Percentiles rank a stretch among this genome's conserved stretches.
phyloP scores from a whole-genome alignment of 1,140 invertebrate genomes.

The Chlorops oryzae region DNA sequence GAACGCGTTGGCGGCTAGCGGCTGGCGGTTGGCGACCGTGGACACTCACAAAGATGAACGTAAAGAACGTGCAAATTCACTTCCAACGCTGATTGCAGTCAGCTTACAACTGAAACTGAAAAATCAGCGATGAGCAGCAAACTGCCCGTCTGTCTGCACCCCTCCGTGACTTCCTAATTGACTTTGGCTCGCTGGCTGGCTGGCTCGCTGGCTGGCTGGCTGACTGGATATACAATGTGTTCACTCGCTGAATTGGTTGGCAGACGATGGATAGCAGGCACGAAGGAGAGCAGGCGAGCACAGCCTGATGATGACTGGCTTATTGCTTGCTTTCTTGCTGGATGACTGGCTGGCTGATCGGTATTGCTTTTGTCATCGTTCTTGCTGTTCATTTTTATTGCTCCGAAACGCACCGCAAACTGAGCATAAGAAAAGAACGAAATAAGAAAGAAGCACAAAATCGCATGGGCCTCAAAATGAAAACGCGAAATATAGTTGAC shows the following conservation, averaged over 20 bases:
- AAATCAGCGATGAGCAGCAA: constrained; percentile 47
- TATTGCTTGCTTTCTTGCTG: constrained; percentile 5
- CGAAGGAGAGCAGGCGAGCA: no score
- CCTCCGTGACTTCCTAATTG: background rate
- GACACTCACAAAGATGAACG: no score
- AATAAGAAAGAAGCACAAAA: no score
- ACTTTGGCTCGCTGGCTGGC: background rate
- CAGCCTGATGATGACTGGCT: no score
- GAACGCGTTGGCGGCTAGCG: background rate
- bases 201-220: constrained; percentile 10
- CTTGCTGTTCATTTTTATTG: no score
- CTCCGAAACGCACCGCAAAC: no score
- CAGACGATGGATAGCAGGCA: no score
- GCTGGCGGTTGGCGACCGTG: background rate
- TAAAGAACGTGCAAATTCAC: constrained; percentile 18
- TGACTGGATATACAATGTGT: no score
- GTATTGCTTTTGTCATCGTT: no score
- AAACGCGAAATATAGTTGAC: constrained; percentile 6
- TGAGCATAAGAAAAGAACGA: no score
- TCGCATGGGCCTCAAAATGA: no score
- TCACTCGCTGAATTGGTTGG: no score
- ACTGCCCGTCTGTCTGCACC: constrained; percentile 6
- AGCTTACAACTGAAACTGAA: constrained; percentile 49
- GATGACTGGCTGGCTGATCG: constrained; percentile 10
- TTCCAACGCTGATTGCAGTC: constrained; percentile 48